Percentiles rank a stretch among this genome's conserved stretches.
phyloP scores from a whole-genome alignment of 2,888 invertebrate species.

The Fissipunctia ypsillon region DNA sequence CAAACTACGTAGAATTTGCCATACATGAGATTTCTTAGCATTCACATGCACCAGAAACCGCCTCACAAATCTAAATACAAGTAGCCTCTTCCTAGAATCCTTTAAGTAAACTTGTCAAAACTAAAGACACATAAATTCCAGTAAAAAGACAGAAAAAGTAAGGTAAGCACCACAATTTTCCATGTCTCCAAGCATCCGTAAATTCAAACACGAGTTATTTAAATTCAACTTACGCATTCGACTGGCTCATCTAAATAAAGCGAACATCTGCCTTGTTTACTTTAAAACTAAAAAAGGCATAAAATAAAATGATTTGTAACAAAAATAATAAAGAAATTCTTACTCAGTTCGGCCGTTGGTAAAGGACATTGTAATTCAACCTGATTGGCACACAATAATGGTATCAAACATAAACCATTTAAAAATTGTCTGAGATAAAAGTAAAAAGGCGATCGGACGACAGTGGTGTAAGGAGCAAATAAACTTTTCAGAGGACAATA shows the following conservation, averaged over 20 bases:
- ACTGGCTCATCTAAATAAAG: constrained; percentile 87
- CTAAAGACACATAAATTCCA: constrained; percentile 62
- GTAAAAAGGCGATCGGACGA: constrained; percentile 84
- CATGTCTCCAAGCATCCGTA: constrained; percentile 67
- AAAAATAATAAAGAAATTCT: constrained; percentile 86
- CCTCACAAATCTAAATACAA: constrained; percentile 47
- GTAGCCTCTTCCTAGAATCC: constrained; percentile 56
- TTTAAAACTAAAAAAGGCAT: constrained; percentile 80
- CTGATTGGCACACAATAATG: constrained; percentile 91
- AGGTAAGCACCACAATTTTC: constrained; percentile 58
- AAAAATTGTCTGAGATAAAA: constrained; percentile 89
- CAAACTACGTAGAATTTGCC: not conserved
- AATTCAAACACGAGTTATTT: constrained; percentile 81
- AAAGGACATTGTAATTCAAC: constrained; percentile 90
- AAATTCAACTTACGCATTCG: constrained; percentile 81
- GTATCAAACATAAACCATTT: constrained; percentile 90
- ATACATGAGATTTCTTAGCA: constrained; percentile 11
- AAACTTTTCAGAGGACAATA: constrained; percentile 86
- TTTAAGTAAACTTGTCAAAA: constrained; percentile 65
- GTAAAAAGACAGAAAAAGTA: constrained; percentile 57
- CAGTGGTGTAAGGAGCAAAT: constrained; percentile 86
- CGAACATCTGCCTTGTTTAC: constrained; percentile 85
- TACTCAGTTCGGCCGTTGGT: constrained; percentile 85
- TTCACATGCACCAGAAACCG: constrained; percentile 22
- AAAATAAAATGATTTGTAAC: constrained; percentile 87